Conservation (phyloP, 2,113 vertebrate species). For the Geococcyx californianus region DNA sequence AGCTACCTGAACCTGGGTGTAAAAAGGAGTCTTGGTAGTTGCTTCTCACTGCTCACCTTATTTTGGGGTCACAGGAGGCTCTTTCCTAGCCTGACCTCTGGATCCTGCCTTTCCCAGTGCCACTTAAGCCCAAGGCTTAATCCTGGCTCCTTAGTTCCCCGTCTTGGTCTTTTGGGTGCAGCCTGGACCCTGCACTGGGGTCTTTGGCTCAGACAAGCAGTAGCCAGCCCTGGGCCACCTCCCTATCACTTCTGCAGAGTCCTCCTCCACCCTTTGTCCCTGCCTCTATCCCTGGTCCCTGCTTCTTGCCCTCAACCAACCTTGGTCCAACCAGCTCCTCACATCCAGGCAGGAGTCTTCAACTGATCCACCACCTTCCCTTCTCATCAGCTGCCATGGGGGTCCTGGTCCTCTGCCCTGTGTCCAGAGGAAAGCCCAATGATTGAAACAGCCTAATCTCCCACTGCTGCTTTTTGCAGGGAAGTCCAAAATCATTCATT, state of each 20-base stretch:
- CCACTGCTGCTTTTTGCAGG: rapidly evolving
- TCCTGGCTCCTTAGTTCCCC: background rate
- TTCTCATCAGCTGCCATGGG: background rate
- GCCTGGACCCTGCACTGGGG: background rate
- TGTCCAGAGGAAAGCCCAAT: background rate
- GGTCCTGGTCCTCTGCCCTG: background rate
- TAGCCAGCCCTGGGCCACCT: background rate
- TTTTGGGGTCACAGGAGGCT: background rate
- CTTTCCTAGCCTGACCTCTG: background rate
- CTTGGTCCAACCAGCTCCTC: background rate
- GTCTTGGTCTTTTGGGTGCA: background rate
- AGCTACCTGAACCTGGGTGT: rapidly evolving
- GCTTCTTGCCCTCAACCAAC: background rate
- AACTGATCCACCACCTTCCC: background rate
- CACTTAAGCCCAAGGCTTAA: background rate
- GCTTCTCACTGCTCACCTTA: background rate
- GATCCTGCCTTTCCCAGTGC: background rate
- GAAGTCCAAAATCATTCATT: background rate
- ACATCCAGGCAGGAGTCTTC: background rate
- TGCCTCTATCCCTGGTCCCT: background rate
- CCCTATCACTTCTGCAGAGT: background rate
- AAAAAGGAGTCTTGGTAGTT: background rate
- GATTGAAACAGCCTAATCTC: background rate
- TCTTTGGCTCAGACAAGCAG: background rate
- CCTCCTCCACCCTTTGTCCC: background rate